Evolutionary conservation across 2,113 vertebrate species (phyloP).

Genomic region (Equus przewalskii): DNA sequence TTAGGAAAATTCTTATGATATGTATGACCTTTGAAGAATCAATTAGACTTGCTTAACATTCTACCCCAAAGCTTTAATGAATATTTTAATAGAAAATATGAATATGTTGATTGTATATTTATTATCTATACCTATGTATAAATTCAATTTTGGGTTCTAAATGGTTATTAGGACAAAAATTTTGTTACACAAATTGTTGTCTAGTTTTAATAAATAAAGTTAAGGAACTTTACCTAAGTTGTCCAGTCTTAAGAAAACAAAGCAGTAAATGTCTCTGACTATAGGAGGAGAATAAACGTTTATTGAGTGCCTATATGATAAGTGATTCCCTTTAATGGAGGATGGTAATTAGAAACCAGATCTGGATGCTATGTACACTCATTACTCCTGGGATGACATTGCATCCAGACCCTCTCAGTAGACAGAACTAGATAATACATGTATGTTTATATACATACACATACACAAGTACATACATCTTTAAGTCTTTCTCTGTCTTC

Average conservation of each 20-base stretch:
- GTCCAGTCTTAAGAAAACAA: neutral
- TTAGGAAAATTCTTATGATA: slow-evolving; percentile 41
- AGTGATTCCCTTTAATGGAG: neutral
- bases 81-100: slow-evolving; percentile 46
- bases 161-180: neutral
- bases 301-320: neutral
- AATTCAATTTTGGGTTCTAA: slow-evolving; percentile 14
- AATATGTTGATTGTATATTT: slow-evolving; percentile 36
- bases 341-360: neutral
- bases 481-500: neutral
- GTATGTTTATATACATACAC: neutral
- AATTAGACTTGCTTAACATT: slow-evolving; percentile 66
- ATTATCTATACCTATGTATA: neutral
- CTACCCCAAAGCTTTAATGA: slow-evolving; percentile 22
- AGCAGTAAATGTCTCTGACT: neutral
- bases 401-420: too few relatives aligned
- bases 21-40: slow-evolving; percentile 75
- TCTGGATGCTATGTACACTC: neutral
- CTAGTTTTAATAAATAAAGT: neutral
- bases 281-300: neutral
- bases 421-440: neutral
- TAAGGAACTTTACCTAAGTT: neutral
- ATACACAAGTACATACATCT: neutral
- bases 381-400: neutral
- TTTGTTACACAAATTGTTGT: neutral